Conservation (phyloP, 30 jellyfish, hydroid and myxozoan species). For the Cassiopea andromeda region DNA sequence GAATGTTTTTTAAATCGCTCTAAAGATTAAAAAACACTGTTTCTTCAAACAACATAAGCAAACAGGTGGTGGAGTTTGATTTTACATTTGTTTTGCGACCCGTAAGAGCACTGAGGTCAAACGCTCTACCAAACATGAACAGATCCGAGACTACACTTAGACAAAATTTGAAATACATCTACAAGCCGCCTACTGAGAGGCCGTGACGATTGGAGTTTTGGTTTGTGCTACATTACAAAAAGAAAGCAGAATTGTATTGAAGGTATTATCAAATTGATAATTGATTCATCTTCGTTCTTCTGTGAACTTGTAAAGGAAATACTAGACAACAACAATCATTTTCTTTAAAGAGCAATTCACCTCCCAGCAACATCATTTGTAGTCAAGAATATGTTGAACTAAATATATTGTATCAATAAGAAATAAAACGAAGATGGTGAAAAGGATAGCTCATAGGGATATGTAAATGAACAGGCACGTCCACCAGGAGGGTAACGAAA, state of each 20-base stretch:
- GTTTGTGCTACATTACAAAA: background rate
- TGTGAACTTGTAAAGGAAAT: too few relatives aligned
- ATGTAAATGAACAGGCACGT: too few relatives aligned
- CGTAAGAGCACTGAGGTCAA: slow-evolving; percentile 47
- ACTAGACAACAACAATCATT: too few relatives aligned
- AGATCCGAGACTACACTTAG: background rate
- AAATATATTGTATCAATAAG: too few relatives aligned
- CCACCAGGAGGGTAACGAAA: too few relatives aligned
- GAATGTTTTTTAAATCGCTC: background rate
- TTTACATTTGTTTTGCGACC: slow-evolving; percentile 56
- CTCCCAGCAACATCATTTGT: too few relatives aligned
- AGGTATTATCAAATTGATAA: background rate
- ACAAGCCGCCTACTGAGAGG: slow-evolving; percentile 2
- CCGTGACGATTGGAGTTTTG: background rate
- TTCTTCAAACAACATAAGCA: slow-evolving; percentile 15
- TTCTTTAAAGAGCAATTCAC: too few relatives aligned
- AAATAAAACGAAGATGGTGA: too few relatives aligned
- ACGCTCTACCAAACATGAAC: slow-evolving; percentile 55
- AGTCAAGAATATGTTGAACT: too few relatives aligned
- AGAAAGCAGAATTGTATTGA: background rate
- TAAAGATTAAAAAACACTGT: background rate
- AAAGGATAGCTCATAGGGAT: too few relatives aligned
- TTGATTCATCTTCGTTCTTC: too few relatives aligned
- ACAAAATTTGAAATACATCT: background rate
- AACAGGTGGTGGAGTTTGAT: slow-evolving; percentile 27